Base-by-base conservation (phyloP, 2,888 invertebrate genomes). In the Xylota sylvarum region DNA sequence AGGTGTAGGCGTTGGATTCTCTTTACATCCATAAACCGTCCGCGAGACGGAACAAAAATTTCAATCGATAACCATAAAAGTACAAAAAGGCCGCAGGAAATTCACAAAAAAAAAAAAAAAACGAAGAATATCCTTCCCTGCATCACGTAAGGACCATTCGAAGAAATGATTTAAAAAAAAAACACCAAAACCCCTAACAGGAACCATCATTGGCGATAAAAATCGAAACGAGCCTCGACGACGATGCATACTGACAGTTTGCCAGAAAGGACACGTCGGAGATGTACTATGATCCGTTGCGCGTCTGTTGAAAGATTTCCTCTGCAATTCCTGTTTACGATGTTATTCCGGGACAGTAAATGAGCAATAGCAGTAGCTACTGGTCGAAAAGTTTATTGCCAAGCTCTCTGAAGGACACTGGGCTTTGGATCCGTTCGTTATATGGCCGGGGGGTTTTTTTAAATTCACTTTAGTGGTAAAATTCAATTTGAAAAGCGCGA, bases 311-410 rank as follows among this genome's bases (percentile, higher is more conserved):
- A 79, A 79, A 79, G 72, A 79, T 72, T 79, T 72, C 32, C 56
- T n/a, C n/a, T 52, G 73, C 58, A 80, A 67, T 80, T 67, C 43
- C 50, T 52, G 65, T 73, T 76, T 74, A 74, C 81, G 81, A 69
- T 62, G 55, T 46, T 60, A 46, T 74, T 69, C 60, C 12, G 30
- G 23, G 60, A 37, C 19, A 32, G 52, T 60, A 81, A 60, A 62
- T 67, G 50, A 80, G 43, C 35, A 35, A 17, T 48, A 46, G 27
- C 70, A 10, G 40, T 19, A 19, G 14, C n/a, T 17, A 32, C 7
- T 7, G 17, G 5, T 9, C n/a, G 48, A 50, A 58, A 40, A 72
- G 12, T 35, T 43, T 62, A 46, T 62, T 62, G 52, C 37, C 67
- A 32, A 10, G 37, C 37, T 37, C 10, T 10, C 17, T 50, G 27